Evolutionary conservation across 2,888 invertebrate genomes (phyloP), one percentile per base, ranked within the genome.

Genomic region (Platerodrilus igneus): DNA sequence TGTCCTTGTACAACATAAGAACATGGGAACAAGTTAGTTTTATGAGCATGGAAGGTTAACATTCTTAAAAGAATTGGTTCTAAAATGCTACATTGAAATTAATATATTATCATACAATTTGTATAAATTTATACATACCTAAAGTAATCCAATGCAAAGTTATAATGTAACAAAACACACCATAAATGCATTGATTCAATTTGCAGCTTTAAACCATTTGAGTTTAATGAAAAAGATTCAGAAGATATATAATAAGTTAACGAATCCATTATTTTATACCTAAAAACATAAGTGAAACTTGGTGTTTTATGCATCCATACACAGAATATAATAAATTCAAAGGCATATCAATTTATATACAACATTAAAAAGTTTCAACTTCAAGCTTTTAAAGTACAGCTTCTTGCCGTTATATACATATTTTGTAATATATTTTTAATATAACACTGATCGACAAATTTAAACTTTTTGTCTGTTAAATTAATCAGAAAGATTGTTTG

Each of bases 131-230:
- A n/a, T n/a, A 53, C 53, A 58, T 56, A 68, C 57, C 64, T 56
- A 23, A 74, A 68, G 47, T 71, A 60, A 25, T 76, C 70, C 21
- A 68, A 51, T 1, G 71, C 71, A 21, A 78, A 56, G 16, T 70
- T 71, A 57, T 76, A 78, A 50, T 71, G 66, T 4, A 79, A 48
- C 14, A 79, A 64, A 40, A 77, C 71, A 17, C 74, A 70, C 63
- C 78, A 72, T 20, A 78, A 66, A 57, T 76, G 72, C 43, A 78
- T 73, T 23, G 75, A 70, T 69, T 83, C 83, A 15, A 77, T 78
- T 65, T 83, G 83, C 41, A 83, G 62, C 46, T 68, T 69, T 28
- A 78, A 57, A 2, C 76, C 74, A 57, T 72, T 72, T 7, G 70
- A 69, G 35, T 74, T 72, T 41, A 70, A 67, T 1, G 73, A 69